Evolutionary conservation across 2,113 vertebrate species (phyloP).

Genomic region (Lophura nycthemera): DNA sequence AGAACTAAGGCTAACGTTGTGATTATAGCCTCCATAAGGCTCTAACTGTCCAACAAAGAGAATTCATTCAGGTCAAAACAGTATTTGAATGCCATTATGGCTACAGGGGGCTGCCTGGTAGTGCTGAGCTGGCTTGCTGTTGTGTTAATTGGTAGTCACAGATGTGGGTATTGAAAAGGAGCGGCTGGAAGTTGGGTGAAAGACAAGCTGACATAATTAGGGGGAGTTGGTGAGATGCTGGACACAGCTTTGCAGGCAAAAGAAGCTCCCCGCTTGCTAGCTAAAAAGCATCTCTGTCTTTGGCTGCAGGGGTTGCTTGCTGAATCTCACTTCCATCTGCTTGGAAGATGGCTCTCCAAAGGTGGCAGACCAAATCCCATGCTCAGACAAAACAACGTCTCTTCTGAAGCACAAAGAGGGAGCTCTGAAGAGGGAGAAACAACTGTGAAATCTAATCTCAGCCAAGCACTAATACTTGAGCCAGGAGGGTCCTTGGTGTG

Average conservation of each 20-base stretch:
- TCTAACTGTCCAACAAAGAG: constrained; percentile 67
- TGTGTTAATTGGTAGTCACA: constrained; percentile 71
- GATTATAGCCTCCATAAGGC: constrained; percentile 59
- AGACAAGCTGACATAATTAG: constrained; percentile 65
- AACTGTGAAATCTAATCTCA: constrained; percentile 25
- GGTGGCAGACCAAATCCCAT: constrained; percentile 57
- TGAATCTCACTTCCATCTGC: constrained; percentile 40
- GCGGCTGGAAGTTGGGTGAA: constrained; percentile 48
- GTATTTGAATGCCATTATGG: constrained; percentile 62
- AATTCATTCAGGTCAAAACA: constrained; percentile 68
- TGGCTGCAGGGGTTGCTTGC: constrained; percentile 27
- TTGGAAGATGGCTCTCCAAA: constrained; percentile 26
- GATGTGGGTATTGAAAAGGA: constrained; percentile 58
- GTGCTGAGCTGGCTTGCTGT: background rate
- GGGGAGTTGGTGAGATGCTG: background rate
- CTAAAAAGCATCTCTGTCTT: constrained; percentile 9
- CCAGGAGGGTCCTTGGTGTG: background rate
- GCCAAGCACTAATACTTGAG: constrained; percentile 20
- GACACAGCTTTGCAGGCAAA: constrained; percentile 13
- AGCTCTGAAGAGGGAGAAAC: background rate
- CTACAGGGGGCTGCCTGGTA: constrained; percentile 33
- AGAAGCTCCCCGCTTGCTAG: background rate
- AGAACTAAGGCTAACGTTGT: constrained; percentile 18
- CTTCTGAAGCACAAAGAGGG: background rate
- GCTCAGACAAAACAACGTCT: constrained; percentile 55